A percentile compares a stretch with the other conserved stretches of the same genome.
Evolutionary conservation across 23 tunicate genomes (phyloP).

Genomic region (Styela clava): DNA sequence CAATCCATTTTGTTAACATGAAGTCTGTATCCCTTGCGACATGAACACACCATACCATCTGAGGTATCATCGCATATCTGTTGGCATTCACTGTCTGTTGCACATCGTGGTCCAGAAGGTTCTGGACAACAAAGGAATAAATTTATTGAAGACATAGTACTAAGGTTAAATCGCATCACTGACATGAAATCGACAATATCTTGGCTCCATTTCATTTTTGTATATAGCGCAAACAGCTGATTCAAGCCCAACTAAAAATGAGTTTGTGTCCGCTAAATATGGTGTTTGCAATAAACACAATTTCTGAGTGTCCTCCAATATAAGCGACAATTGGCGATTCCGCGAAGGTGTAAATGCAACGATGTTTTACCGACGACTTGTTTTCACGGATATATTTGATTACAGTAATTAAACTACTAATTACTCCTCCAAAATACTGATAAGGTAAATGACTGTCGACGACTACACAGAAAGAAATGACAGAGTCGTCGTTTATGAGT

Average conservation of each 20-base stretch:
- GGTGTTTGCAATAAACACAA: neutral
- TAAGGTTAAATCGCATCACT: neutral
- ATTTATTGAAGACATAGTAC: neutral
- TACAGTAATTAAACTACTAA: no score
- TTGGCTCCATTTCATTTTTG: no score
- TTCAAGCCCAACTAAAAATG: neutral
- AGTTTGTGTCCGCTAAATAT: neutral
- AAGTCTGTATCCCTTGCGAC: conserved; percentile 66
- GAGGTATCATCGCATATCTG: conserved; percentile 53
- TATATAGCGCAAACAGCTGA: neutral
- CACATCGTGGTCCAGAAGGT: conserved; percentile 43
- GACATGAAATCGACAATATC: neutral
- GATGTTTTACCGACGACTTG: no score
- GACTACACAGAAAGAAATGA: no score
- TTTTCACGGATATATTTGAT: no score
- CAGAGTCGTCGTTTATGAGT: no score
- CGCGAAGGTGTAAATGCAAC: no score
- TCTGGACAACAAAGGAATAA: neutral
- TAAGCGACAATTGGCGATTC: no score
- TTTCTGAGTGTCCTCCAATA: no score
- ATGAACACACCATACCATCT: conserved; percentile 51
- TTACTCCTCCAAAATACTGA: no score
- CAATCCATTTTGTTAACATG: conserved; percentile 42
- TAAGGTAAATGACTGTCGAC: no score
- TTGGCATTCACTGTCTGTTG: conserved; percentile 53